Percentiles rank a stretch among this genome's conserved stretches.
Conservation (phyloP, 2,888 invertebrate genomes). For the Phalera bucephala region DNA sequence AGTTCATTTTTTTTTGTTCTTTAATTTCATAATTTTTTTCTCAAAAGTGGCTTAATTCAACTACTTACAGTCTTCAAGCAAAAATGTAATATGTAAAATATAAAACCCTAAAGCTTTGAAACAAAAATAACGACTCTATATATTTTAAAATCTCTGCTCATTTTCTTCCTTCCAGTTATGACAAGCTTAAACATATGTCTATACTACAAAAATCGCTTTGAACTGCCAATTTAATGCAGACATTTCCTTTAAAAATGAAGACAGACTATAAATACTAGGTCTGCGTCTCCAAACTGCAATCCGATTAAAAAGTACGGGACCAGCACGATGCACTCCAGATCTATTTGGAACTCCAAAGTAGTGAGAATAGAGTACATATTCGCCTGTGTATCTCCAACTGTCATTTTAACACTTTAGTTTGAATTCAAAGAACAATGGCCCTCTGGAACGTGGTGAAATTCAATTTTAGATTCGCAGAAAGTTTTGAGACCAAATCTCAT, state of each 20-base stretch:
- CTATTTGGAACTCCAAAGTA: slow-evolving; percentile 16
- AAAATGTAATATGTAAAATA: too few relatives aligned
- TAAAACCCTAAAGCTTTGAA: too few relatives aligned
- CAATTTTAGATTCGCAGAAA: slow-evolving; percentile 57
- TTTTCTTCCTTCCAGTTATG: too few relatives aligned
- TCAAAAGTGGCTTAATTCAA: too few relatives aligned
- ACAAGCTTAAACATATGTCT: too few relatives aligned
- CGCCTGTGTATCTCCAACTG: slow-evolving; percentile 14
- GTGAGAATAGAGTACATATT: slow-evolving; percentile 11
- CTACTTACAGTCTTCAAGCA: too few relatives aligned
- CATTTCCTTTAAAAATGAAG: slow-evolving; percentile 24
- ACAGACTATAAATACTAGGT: slow-evolving; percentile 43
- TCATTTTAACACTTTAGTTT: slow-evolving; percentile 42
- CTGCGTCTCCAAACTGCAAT: slow-evolving; percentile 35
- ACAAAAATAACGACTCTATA: too few relatives aligned
- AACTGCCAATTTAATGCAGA: too few relatives aligned
- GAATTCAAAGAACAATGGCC: slow-evolving; percentile 43
- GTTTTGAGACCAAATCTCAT: slow-evolving; percentile 49
- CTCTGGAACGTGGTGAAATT: slow-evolving; percentile 47
- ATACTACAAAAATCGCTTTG: too few relatives aligned
- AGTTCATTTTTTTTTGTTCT: too few relatives aligned
- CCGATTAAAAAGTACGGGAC: slow-evolving; percentile 46
- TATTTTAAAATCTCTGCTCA: too few relatives aligned
- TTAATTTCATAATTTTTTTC: too few relatives aligned
- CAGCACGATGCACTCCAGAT: slow-evolving; percentile 4